Evolutionary conservation across 2,888 invertebrate genomes (phyloP), one percentile per base, ranked within the genome.

Genomic region (Tridacna gigas): DNA sequence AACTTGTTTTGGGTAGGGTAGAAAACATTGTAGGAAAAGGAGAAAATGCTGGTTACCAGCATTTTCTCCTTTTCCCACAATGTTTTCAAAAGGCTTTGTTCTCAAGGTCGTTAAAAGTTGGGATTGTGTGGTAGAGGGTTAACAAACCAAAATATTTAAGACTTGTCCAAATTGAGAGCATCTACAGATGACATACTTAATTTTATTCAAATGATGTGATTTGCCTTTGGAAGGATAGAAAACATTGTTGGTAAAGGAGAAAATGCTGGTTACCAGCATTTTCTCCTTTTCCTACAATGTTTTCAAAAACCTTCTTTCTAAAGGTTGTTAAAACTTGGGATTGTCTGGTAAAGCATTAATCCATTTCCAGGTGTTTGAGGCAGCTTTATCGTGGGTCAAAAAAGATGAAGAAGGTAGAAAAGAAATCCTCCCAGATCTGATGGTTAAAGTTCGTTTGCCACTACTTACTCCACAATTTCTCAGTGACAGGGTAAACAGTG

Each of bases 331-430:
- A 51, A 51, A 51, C 15, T 51, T n/a, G 51, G 51, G 15, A 15
- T 11, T 51, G 15, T 51, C 51, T 13, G 51, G 3, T 56, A 56
- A 56, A 56, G 56, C 2, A 9, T 20, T 9, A 56, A 63, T 63
- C 7, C 56, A 18, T 75, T 25, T 74, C 78, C 89, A 96, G 95
- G 97, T 98, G 51, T 98, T 97, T 95, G 97, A 97, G 94, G 97
- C 97, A 1, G 97, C 97, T 63, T 96, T 98, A 96, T 95, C 96
- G 69, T 98, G 98, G 98, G 96, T 96, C 11, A 97, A 97, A 93
- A 96, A 96, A 89, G 96, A 96, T 66, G 94, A 95, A 56, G 96
- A 96, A 3, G 94, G 95, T 25, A 95, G 97, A 75, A 95, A 96
- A 51, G 94, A 95, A 12, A 94, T 96, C 90, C 95, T 97, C 82